A percentile compares a stretch with the other conserved stretches of the same genome.
phyloP scores from a whole-genome alignment of 2,888 invertebrate species.

The Aspidapion aeneum region DNA sequence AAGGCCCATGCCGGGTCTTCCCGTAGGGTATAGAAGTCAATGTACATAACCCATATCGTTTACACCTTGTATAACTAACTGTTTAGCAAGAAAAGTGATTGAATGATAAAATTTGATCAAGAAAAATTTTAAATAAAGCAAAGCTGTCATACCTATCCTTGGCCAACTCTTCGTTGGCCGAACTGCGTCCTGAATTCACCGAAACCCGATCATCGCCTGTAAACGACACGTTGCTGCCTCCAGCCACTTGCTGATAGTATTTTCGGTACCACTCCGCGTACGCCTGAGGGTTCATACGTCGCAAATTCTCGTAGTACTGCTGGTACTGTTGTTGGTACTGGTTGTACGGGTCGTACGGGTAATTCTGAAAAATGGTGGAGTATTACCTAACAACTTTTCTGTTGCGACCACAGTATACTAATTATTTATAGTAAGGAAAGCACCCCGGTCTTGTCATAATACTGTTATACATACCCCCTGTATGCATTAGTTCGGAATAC shows the following conservation, averaged over 20 bases:
- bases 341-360: constrained; percentile 55
- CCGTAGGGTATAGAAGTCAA: too few species aligned
- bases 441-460: too few species aligned
- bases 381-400: constrained; percentile 5
- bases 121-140: too few species aligned
- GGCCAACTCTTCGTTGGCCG: constrained; percentile 60
- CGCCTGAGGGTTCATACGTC: constrained; percentile 72
- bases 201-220: constrained; percentile 67
- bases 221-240: constrained; percentile 35
- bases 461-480: too few species aligned
- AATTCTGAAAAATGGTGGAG: constrained; percentile 37
- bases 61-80: too few species aligned
- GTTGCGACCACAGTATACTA: too few species aligned
- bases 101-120: too few species aligned
- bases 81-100: too few species aligned
- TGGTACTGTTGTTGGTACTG: constrained; percentile 62
- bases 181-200: constrained; percentile 81
- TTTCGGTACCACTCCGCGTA: constrained; percentile 77
- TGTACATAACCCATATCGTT: too few species aligned
- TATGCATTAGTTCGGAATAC: too few species aligned
- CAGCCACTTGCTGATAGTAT: constrained; percentile 51
- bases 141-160: constrained; percentile 59
- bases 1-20: too few species aligned
- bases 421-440: too few species aligned
- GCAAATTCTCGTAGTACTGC: constrained; percentile 74